Base-by-base conservation (phyloP, 2,797 vertebrate genomes). In the Crypturellus tataupa region DNA sequence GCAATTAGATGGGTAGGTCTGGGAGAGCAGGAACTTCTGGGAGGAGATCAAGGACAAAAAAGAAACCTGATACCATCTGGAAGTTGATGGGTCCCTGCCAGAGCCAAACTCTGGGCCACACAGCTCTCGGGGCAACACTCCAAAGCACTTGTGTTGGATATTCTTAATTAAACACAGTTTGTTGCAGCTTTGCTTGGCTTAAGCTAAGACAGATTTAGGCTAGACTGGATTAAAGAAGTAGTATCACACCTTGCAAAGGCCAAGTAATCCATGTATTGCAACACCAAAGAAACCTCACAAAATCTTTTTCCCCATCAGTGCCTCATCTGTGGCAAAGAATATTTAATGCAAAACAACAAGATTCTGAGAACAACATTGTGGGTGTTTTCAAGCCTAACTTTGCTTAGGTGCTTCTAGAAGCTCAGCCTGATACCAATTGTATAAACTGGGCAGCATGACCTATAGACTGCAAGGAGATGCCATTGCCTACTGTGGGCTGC, bases 121-220 rank as follows among this genome's bases (percentile, higher is more conserved):
- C 16, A 29, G 24, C 24, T 68, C 62, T 82, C 9, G 47, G 71
- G n/a, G 9, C 15, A 85, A 73, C 11, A 4, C 60, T 63, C 42
- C 39, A 70, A 67, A 93, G n/a, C 1, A 6, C 37, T 68, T 75
- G 37, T 68, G 10, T 64, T 80, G n/a, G 58, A 76, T 73, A 12
- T 46, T 89, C 53, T 75, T 93, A 73, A 92, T 88, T 85, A 71
- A 82, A 68, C 33, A 72, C 15, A 23, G 25, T 46, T 93, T 78
- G 63, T 75, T 94, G 75, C 53, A 56, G 19, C 21, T 85, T 89
- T 73, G 2, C 0, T 24, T 87, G 82, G 79, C 82, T 87, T 72
- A 47, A 0, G 0, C 37, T 86, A 25, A 76, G 67, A 35, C 14
- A 93, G 70, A 71, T 62, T 85, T 51, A 90, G 87, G 51, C 25